Conservation (phyloP, 2,888 invertebrate species). For the Drosophila histrio region DNA sequence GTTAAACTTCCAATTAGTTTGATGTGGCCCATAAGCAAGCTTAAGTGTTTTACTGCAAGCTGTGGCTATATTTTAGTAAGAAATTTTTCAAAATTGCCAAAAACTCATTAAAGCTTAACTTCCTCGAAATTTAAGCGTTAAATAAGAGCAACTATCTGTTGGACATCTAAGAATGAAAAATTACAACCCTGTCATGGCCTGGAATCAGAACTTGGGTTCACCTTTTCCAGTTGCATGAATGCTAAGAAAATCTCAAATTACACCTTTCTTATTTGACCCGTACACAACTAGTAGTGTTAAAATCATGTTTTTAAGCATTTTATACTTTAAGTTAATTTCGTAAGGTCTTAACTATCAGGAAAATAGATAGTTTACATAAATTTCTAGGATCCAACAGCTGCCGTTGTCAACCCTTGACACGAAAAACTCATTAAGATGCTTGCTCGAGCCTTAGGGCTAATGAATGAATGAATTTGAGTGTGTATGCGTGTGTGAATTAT, state of each 20-base stretch:
- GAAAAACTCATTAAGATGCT: slow-evolving; percentile 61
- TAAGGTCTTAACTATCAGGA: slow-evolving; percentile 3
- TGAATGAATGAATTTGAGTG: slow-evolving; percentile 20
- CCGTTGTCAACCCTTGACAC: slow-evolving; percentile 59
- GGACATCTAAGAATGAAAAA: neutral
- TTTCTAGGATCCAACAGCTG: slow-evolving; percentile 40
- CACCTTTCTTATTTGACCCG: neutral
- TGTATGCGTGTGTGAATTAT: slow-evolving; percentile 51
- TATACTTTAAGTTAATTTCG: neutral
- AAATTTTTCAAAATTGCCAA: neutral
- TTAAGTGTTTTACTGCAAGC: neutral
- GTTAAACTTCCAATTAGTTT: neutral
- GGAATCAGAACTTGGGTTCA: no score
- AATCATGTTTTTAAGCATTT: neutral
- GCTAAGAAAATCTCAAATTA: neutral
- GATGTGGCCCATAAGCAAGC: neutral
- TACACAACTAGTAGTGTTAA: neutral
- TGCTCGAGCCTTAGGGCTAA: slow-evolving; percentile 28
- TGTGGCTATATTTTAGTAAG: neutral
- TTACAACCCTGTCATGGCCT: no score
- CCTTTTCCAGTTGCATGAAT: neutral
- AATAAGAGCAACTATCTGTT: no score
- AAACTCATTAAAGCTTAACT: no score
- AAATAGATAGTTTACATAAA: slow-evolving; percentile 34
- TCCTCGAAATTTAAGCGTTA: no score